Evolutionary conservation across 2,888 invertebrate species (phyloP), one percentile per base, ranked within the genome.

Genomic region (Hermodice carunculata): DNA sequence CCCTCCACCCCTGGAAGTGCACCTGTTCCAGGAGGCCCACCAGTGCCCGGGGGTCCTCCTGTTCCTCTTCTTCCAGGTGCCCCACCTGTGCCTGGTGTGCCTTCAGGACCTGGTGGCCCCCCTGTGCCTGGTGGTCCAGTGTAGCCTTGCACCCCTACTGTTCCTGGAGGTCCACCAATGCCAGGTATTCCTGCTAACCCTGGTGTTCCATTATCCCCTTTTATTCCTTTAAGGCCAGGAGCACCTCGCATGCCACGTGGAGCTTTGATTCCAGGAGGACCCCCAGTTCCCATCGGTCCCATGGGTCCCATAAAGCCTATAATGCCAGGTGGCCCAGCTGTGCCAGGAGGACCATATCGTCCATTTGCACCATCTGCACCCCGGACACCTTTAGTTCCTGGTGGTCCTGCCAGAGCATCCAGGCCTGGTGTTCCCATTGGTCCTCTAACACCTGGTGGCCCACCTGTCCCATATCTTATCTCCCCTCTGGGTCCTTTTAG

Each of bases 1-100:
- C 78, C 80, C 42, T 91, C 90, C 4, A 93, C 92, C 34, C 96
- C 96, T 32, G 29, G 32, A n/a, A 51, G 29, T 40, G 73, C 74
- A 48, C 56, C 31, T 57, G n/a, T 51, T 52, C 72, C 63, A 31
- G 32, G 43, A 26, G 56, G 66, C n/a, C 24, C 59, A 44, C 37
- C 11, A 43, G 17, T 11, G 11, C 54, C 54, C 19, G 49, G 58
- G 14, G 11, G 14, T 43, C 40, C 54, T 17, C n/a, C 14, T 52
- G 24, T 29, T 26, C 52, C 52, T n/a, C n/a, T 22, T 28, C 37
- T 28, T 24, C 68, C 68, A 19, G 28, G 29, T 17, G 37, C 5
- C 11, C 68, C 68, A 48, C 37, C 48, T 37, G 28, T 54, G 49
- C 58, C 71, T 17, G 67, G n/a, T 29, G 14, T 34, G 26, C 71